Conservation (phyloP, 2,797 vertebrate species). For the Coregonus sp. region DNA sequence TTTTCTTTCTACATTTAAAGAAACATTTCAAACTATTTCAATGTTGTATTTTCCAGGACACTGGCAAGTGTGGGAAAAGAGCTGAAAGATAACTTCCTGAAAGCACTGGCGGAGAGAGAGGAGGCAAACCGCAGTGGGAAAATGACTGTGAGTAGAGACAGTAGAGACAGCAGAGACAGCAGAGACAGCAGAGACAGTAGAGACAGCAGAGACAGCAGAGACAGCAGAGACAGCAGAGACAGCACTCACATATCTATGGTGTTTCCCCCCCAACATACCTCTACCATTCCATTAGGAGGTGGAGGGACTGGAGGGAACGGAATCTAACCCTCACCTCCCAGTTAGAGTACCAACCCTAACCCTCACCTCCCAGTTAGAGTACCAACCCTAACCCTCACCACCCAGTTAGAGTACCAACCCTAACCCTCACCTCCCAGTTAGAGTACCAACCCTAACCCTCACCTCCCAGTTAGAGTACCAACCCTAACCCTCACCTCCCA, state of each 20-base stretch:
- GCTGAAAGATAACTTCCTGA: slow-evolving; percentile 83
- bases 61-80: slow-evolving; percentile 82
- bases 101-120: slow-evolving; percentile 82
- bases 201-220: too few relatives aligned
- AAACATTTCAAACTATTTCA: slow-evolving; percentile 72
- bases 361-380: too few relatives aligned
- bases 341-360: too few relatives aligned
- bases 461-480: too few relatives aligned
- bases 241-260: slow-evolving; percentile 71
- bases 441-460: too few relatives aligned
- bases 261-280: slow-evolving; percentile 74
- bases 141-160: slow-evolving; percentile 81
- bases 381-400: too few relatives aligned
- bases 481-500: not conserved
- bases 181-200: too few relatives aligned
- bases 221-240: slow-evolving; percentile 24
- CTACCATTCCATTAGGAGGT: slow-evolving; percentile 67
- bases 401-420: too few relatives aligned
- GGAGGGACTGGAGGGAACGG: slow-evolving; percentile 47
- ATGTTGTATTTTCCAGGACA: slow-evolving; percentile 79
- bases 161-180: too few relatives aligned
- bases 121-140: slow-evolving; percentile 82
- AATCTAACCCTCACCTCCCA: slow-evolving; percentile 42
- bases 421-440: too few relatives aligned
- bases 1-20: slow-evolving; percentile 45